Percentiles rank a stretch among this genome's conserved stretches.
These are phyloP conservation scores for Strongylocentrotus purpuratus DNA, from an alignment of 35 echinoderm and acorn worm genomes.

Conservation along the genomic window DNA sequence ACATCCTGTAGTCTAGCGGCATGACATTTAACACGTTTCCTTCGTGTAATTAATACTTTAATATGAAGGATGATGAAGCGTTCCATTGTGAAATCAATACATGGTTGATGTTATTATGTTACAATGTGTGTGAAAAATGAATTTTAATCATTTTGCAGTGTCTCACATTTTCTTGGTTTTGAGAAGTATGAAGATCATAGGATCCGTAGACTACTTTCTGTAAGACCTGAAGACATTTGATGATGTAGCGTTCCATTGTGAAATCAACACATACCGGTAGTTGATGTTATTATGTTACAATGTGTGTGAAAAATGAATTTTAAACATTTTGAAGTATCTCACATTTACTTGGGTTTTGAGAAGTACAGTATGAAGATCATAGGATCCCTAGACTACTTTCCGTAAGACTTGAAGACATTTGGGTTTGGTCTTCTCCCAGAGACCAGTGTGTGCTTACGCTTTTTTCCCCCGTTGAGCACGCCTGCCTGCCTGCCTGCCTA, in stretches of 20 bases:
- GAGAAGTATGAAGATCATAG: too few species aligned
- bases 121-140: too few species aligned
- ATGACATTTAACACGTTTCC: not conserved
- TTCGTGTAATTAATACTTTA: not conserved
- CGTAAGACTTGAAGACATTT: not conserved
- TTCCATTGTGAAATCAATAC: not conserved
- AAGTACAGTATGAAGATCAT: not conserved
- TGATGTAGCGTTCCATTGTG: not conserved
- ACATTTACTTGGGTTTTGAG: not conserved
- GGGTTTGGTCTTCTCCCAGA: not conserved
- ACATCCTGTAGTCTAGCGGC: not conserved
- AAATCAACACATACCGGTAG: not conserved
- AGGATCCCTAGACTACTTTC: not conserved
- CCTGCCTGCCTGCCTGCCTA: not conserved
- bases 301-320: too few species aligned
- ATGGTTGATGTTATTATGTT: too few species aligned
- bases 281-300: too few species aligned
- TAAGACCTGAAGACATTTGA: too few species aligned
- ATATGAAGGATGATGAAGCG: not conserved
- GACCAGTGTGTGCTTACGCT: not conserved
- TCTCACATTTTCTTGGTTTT: not conserved
- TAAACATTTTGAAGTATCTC: too few species aligned
- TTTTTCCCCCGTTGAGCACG: not conserved
- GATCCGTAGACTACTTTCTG: too few species aligned
- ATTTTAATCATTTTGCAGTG: too few species aligned